Percentiles rank a stretch among this genome's conserved stretches.
phyloP scores from a whole-genome alignment of 2,888 invertebrate species.

The Lochmaea capreae region DNA sequence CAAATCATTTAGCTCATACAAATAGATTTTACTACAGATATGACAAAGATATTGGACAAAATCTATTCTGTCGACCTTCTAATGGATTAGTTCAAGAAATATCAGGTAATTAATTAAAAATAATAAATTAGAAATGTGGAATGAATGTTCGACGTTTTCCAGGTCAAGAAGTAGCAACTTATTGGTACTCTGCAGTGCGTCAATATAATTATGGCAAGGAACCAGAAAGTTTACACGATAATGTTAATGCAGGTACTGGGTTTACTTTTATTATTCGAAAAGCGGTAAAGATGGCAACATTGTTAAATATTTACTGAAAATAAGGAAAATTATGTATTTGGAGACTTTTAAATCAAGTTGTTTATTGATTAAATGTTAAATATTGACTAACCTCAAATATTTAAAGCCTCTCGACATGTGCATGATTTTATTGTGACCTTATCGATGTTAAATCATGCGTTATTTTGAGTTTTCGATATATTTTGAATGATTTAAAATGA shows the following conservation, averaged over 20 bases:
- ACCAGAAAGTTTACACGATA: slow-evolving; percentile 78
- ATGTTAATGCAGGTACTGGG: slow-evolving; percentile 78
- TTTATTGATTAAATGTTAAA: too few species aligned
- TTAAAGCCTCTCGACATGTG: too few species aligned
- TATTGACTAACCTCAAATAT: too few species aligned
- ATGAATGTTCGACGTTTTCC: slow-evolving; percentile 51
- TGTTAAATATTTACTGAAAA: too few species aligned
- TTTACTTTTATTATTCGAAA: too few species aligned
- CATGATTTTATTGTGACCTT: too few species aligned
- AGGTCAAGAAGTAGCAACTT: slow-evolving; percentile 84
- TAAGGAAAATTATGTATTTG: too few species aligned
- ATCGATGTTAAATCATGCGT: too few species aligned
- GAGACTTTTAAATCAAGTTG: too few species aligned
- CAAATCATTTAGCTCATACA: slow-evolving; percentile 85
- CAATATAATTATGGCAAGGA: slow-evolving; percentile 82
- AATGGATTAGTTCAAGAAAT: slow-evolving; percentile 76
- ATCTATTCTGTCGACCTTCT: slow-evolving; percentile 80
- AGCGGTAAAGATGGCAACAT: too few species aligned
- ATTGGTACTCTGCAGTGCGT: slow-evolving; percentile 84
- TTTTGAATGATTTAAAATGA: too few species aligned
- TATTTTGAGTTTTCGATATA: too few species aligned
- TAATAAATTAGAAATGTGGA: not conserved
- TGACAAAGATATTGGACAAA: slow-evolving; percentile 83
- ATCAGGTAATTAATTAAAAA: slow-evolving; percentile 67
- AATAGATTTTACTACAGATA: slow-evolving; percentile 83